These are phyloP conservation scores for Drosophila siamana DNA, from an alignment of 2,888 invertebrate genomes.

Conservation along the genomic window DNA sequence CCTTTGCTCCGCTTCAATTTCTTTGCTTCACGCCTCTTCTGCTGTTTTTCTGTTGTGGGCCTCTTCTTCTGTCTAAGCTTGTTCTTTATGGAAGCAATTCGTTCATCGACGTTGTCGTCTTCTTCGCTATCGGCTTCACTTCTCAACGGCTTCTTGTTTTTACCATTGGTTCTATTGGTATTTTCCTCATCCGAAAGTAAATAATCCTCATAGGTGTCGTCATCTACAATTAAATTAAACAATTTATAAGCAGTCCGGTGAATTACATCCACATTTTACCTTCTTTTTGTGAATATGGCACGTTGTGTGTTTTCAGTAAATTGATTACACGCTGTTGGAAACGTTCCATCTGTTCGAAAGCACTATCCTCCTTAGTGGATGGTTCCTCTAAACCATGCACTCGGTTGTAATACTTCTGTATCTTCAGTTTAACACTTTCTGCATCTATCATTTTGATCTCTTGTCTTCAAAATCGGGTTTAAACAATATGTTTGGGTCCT, in stretches of 20 bases:
- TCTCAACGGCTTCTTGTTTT: constrained; percentile 4
- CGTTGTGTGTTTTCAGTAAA: constrained; percentile 78
- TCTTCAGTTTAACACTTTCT: constrained; percentile 18
- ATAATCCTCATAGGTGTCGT: constrained; percentile 77
- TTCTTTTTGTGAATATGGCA: constrained; percentile 83
- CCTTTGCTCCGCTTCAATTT: constrained; percentile 84
- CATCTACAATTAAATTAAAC: constrained; percentile 49
- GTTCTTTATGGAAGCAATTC: constrained; percentile 83
- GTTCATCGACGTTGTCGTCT: constrained; percentile 74
- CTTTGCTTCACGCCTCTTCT: constrained; percentile 81
- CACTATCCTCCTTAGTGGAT: constrained; percentile 14
- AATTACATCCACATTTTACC: constrained; percentile 60
- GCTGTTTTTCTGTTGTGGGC: constrained; percentile 79
- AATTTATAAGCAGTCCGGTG: neutral
- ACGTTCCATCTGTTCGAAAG: constrained; percentile 9
- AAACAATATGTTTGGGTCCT: constrained; percentile 6
- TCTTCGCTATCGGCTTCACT: constrained; percentile 40
- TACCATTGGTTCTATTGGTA: constrained; percentile 40
- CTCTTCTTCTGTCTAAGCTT: constrained; percentile 83
- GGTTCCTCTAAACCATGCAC: constrained; percentile 9
- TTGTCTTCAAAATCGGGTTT: constrained; percentile 6
- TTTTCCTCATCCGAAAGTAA: constrained; percentile 73
- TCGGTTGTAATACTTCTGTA: constrained; percentile 39
- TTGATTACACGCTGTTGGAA: constrained; percentile 71
- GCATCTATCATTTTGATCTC: constrained; percentile 27